phyloP scores from a whole-genome alignment of 2,797 vertebrate species.

The Erithacus rubecula region DNA sequence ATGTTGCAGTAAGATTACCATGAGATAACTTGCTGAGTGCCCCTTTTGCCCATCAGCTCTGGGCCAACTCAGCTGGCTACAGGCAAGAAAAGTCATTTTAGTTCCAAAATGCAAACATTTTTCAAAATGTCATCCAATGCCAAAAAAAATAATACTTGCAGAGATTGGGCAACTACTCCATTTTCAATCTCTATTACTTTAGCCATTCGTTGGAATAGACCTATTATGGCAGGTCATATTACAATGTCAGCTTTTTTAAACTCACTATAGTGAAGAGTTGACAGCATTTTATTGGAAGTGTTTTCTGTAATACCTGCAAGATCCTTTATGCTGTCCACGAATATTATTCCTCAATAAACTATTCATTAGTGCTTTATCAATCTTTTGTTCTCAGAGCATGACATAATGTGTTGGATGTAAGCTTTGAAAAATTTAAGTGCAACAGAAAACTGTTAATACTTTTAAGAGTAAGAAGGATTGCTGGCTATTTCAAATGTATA shows the following conservation, averaged over 20 bases:
- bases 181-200: slow-evolving; percentile 45
- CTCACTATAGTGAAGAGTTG: background rate
- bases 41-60: background rate
- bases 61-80: background rate
- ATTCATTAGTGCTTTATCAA: background rate
- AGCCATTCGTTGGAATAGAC: slow-evolving; percentile 26
- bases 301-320: background rate
- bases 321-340: background rate
- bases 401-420: background rate
- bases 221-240: background rate
- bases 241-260: slow-evolving; percentile 26
- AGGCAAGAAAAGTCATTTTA: slow-evolving; percentile 38
- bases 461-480: background rate
- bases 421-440: background rate
- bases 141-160: background rate
- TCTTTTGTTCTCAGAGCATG: background rate
- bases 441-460: background rate
- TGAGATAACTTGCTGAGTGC: background rate
- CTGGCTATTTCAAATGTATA: background rate
- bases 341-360: background rate
- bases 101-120: slow-evolving; percentile 47
- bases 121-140: slow-evolving; percentile 16
- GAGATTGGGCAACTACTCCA: background rate
- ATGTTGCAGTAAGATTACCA: background rate
- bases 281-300: background rate